Base-by-base conservation (phyloP, 2,888 invertebrate species). In the Acleris holmiana region DNA sequence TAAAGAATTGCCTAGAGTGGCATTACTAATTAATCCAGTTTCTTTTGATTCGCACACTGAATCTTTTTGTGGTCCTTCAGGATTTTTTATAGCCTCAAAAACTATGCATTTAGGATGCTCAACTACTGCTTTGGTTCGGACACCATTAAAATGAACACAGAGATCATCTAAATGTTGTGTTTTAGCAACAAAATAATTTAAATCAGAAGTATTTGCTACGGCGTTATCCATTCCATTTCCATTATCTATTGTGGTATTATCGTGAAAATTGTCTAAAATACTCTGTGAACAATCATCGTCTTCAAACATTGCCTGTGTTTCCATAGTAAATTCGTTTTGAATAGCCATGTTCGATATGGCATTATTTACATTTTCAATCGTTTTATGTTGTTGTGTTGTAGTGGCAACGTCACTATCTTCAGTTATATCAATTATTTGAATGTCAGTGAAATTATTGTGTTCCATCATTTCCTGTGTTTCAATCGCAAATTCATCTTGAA, bases 231-330 rank as follows among this genome's bases (percentile, higher is more conserved):
- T 2, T 2, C 8, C 41, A 7, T 10, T 17, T 23, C 25, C 44
- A 44, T 23, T 44, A 10, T 5, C 4, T 3, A 0, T 10, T 7
- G n/a, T 18, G 15, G 10, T 53, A 29, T 44, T n/a, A 40, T 48
- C 21, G 1, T 67, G 46, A 46, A 50, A 59, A 57, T 70, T 70
- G 15, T 71, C 55, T 19, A 79, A 63, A 53, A 78, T 73, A 66
- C 75, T 81, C 70, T 82, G 84, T 0, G 85, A 84, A 67, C 53
- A 74, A 61, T 68, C 67, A 15, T 53, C 55, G 50, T 57, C 55
- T 44, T n/a, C 4, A 8, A 40, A 69, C 67, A 62, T 5, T 63
- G 4, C 8, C 40, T 46, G 23, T 17, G 13, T 13, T 48, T 17
- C 6, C 8, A 25, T 19, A 1, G 13, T 8, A 19, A 19, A 7